These are phyloP conservation scores for Phoenicopterus ruber DNA, from an alignment of 2,113 vertebrate genomes.

Conservation along the genomic window DNA sequence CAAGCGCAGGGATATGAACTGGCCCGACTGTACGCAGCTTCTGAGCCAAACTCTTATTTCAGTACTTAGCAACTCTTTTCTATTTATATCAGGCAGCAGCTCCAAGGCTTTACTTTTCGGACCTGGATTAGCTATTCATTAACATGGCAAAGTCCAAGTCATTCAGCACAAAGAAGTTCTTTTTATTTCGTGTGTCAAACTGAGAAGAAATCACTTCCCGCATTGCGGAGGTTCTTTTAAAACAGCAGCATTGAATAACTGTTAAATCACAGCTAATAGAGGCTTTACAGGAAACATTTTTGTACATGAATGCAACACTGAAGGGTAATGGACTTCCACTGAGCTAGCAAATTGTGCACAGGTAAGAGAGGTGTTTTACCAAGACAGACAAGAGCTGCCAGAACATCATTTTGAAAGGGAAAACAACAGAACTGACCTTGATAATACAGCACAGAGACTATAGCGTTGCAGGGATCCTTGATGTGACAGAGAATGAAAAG, in stretches of 20 bases:
- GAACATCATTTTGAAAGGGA: background rate
- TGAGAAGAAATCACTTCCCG: background rate
- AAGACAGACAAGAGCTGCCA: background rate
- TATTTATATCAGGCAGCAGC: background rate
- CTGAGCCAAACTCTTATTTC: background rate
- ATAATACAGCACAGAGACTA: background rate
- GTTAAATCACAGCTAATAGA: background rate
- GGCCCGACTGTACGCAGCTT: background rate
- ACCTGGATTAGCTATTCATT: background rate
- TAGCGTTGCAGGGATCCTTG: background rate
- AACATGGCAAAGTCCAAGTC: background rate
- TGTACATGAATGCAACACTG: background rate
- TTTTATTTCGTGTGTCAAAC: background rate
- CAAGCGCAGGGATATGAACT: fast-evolving
- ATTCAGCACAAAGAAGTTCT: background rate
- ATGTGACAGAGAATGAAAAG: background rate
- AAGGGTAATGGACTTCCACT: background rate
- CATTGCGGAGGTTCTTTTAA: background rate
- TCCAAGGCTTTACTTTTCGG: background rate
- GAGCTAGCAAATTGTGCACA: background rate
- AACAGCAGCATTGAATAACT: background rate
- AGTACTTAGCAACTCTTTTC: background rate
- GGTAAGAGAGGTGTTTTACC: background rate
- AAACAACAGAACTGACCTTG: background rate
- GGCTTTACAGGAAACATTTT: background rate